Evolutionary conservation across 2,797 vertebrate genomes (phyloP).

Genomic region (Ispidina picta): DNA sequence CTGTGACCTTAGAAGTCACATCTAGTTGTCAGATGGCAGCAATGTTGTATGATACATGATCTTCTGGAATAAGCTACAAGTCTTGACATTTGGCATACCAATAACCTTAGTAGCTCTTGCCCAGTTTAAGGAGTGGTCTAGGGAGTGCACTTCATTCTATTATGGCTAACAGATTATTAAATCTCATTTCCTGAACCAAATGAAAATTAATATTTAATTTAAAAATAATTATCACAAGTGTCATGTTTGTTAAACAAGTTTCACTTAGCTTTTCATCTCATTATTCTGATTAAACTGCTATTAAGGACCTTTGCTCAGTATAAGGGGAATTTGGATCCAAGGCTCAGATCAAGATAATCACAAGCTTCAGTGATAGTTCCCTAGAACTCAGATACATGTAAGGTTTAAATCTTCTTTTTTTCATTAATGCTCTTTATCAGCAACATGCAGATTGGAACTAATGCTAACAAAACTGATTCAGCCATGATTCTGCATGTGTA

Average conservation of each 20-base stretch:
- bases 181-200: slow-evolving; percentile 1
- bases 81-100: background rate
- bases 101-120: background rate
- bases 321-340: background rate
- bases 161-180: background rate
- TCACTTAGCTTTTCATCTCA: background rate
- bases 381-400: background rate
- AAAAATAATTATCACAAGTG: background rate
- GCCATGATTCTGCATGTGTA: background rate
- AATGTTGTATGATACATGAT: background rate
- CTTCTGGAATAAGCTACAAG: background rate
- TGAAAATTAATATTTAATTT: background rate
- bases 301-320: background rate
- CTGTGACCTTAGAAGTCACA: background rate
- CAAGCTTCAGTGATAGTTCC: background rate
- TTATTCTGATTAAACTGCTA: background rate
- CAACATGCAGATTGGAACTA: background rate
- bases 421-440: background rate
- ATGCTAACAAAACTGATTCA: background rate
- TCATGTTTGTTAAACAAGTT: background rate
- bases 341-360: background rate
- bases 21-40: background rate
- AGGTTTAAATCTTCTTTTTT: background rate
- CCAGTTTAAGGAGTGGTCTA: background rate
- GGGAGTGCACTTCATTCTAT: background rate